These are phyloP conservation scores for Buathra laborator DNA, from an alignment of 2,888 invertebrate species.

Conservation along the genomic window DNA sequence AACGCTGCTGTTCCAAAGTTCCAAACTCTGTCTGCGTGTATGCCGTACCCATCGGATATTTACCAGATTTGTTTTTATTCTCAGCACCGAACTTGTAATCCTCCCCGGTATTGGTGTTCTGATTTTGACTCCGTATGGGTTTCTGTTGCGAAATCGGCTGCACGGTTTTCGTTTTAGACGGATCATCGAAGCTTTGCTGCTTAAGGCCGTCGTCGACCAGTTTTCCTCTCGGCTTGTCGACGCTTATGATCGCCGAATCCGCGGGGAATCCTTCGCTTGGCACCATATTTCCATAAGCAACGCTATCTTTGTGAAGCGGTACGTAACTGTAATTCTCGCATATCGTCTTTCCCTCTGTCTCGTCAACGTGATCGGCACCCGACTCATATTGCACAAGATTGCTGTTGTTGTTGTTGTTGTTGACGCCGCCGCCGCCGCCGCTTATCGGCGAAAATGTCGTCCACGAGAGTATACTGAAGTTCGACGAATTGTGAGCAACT, in stretches of 20 bases:
- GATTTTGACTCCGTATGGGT: conserved; percentile 73
- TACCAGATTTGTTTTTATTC: conserved; percentile 78
- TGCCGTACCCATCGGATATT: conserved; percentile 80
- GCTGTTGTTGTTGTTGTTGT: conserved; percentile 72
- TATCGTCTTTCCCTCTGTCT: conserved; percentile 77
- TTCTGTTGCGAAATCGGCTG: conserved; percentile 72
- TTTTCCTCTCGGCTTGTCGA: conserved; percentile 80
- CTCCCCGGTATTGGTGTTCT: conserved; percentile 64
- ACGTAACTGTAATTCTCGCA: conserved; percentile 82
- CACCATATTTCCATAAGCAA: conserved; percentile 73
- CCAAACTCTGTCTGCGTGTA: conserved; percentile 81
- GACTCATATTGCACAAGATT: conserved; percentile 77
- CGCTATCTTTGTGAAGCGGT: conserved; percentile 78
- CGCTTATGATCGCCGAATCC: conserved; percentile 68
- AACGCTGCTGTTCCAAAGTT: conserved; percentile 75
- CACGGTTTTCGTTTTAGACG: conserved; percentile 77
- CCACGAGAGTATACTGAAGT: conserved; percentile 84
- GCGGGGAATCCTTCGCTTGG: conserved; percentile 72
- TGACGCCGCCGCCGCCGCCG: conserved; percentile 69
- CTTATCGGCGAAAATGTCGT: conserved; percentile 82
- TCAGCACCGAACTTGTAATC: conserved; percentile 79
- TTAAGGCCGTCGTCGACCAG: conserved; percentile 73
- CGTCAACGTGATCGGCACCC: conserved; percentile 70
- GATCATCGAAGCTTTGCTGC: conserved; percentile 74
- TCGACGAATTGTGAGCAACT: conserved; percentile 83